Percentiles rank a stretch among this genome's conserved stretches.
Conservation (phyloP, 2,797 vertebrate genomes). For the Tenualosa ilisha region DNA sequence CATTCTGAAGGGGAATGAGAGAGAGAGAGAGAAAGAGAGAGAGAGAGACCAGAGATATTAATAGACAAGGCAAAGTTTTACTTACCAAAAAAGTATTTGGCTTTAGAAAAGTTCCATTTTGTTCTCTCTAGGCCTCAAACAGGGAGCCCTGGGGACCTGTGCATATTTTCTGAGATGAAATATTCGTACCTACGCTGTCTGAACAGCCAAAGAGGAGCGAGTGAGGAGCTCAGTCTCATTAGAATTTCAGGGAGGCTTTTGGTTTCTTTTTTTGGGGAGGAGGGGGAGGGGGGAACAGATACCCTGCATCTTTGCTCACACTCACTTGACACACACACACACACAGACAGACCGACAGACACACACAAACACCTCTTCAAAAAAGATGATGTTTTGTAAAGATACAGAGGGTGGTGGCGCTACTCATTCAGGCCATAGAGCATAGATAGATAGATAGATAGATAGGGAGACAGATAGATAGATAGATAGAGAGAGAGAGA, state of each 20-base stretch:
- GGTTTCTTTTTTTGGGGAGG: conserved; percentile 54
- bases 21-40: conserved; percentile 20
- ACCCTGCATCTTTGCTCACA: conserved; percentile 46
- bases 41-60: conserved; percentile 60
- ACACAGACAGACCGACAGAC: conserved; percentile 28
- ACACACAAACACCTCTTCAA: conserved; percentile 4
- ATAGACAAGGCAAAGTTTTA: conserved; percentile 69
- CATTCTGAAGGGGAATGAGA: conserved; percentile 51
- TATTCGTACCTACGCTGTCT: conserved; percentile 76
- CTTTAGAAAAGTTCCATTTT: conserved; percentile 78
- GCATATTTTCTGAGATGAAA: conserved; percentile 62
- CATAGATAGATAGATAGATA: no score
- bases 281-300: conserved; percentile 59
- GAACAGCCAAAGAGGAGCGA: conserved; percentile 68
- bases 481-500: neutral
- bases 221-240: conserved; percentile 72
- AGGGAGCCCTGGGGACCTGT: conserved; percentile 67
- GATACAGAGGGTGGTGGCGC: neutral
- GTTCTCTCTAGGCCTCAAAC: conserved; percentile 69
- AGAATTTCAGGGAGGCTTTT: conserved; percentile 70
- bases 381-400: neutral
- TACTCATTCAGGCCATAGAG: neutral
- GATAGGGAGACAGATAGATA: no score
- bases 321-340: conserved; percentile 47
- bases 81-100: conserved; percentile 65